A percentile compares a stretch with the other conserved stretches of the same genome.
phyloP scores from a whole-genome alignment of 2,797 vertebrate genomes.

The Trichosurus vulpecula region DNA sequence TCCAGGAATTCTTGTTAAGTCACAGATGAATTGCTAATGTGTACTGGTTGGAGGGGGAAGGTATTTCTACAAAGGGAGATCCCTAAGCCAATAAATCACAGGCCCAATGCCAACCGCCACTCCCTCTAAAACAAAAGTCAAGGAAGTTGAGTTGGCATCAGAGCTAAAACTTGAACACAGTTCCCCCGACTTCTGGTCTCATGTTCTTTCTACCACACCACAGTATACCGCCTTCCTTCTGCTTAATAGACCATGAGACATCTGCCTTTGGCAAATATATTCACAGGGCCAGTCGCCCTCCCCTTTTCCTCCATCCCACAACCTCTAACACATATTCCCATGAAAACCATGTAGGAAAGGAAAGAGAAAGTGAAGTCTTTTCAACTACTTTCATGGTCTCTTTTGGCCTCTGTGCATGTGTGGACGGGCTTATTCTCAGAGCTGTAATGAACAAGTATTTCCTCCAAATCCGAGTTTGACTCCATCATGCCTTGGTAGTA shows the following conservation, averaged over 20 bases:
- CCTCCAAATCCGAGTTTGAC: neutral
- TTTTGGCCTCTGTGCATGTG: no score
- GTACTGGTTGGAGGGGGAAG: neutral
- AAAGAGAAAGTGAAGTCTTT: neutral
- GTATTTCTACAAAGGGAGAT: neutral
- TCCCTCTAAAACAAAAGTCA: neutral
- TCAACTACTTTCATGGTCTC: neutral
- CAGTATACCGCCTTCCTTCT: neutral
- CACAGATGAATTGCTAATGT: neutral
- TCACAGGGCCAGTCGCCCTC: neutral
- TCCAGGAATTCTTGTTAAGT: neutral
- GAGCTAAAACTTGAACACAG: neutral
- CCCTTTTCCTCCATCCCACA: neutral
- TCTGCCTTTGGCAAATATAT: neutral
- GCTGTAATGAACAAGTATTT: neutral
- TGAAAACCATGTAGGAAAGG: neutral
- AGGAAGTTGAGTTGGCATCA: neutral
- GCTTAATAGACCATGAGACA: neutral
- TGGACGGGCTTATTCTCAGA: constrained; percentile 13
- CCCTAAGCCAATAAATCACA: neutral
- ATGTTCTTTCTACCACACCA: neutral
- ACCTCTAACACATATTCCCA: neutral
- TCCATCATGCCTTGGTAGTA: neutral
- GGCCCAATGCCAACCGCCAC: neutral
- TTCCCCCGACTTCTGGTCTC: neutral